These are phyloP conservation scores for Malurus melanocephalus DNA, from an alignment of 2,113 vertebrate species.

Conservation along the genomic window DNA sequence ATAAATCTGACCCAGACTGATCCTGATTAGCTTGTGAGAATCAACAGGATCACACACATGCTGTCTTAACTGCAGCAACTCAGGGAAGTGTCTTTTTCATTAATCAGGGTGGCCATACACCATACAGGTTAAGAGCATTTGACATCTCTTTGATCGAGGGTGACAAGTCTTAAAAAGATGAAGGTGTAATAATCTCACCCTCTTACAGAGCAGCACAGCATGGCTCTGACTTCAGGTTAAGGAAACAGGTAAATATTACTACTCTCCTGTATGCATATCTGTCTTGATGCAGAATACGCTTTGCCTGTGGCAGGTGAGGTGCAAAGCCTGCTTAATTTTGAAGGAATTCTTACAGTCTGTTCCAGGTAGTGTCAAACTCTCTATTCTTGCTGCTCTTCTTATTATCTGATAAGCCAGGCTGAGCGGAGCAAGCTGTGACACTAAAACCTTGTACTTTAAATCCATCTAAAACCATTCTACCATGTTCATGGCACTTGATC, in stretches of 20 bases:
- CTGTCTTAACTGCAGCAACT: not conserved
- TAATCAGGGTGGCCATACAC: not conserved
- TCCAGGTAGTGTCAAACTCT: not conserved
- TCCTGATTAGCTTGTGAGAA: not conserved
- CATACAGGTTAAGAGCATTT: not conserved
- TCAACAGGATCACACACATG: not conserved
- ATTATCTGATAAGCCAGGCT: not conserved
- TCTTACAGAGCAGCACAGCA: not conserved
- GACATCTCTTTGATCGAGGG: slow-evolving; percentile 8
- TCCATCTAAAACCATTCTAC: not conserved
- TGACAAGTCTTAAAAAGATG: slow-evolving; percentile 22
- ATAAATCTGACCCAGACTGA: not conserved
- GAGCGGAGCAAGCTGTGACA: not conserved
- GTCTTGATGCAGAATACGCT: not conserved
- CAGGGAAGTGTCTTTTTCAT: not conserved
- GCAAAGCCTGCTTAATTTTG: not conserved
- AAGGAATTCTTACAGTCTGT: not conserved
- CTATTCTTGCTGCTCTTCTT: not conserved
- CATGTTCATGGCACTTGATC: fast-evolving
- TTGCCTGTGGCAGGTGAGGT: not conserved
- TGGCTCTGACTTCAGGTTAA: not conserved
- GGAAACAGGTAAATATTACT: not conserved
- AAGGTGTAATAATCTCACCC: slow-evolving; percentile 4
- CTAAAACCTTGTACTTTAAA: not conserved
- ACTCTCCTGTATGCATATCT: not conserved